A percentile compares a stretch with the other conserved stretches of the same genome.
Evolutionary conservation across 2,113 vertebrate species (phyloP).

Genomic region (Struthio camelus): DNA sequence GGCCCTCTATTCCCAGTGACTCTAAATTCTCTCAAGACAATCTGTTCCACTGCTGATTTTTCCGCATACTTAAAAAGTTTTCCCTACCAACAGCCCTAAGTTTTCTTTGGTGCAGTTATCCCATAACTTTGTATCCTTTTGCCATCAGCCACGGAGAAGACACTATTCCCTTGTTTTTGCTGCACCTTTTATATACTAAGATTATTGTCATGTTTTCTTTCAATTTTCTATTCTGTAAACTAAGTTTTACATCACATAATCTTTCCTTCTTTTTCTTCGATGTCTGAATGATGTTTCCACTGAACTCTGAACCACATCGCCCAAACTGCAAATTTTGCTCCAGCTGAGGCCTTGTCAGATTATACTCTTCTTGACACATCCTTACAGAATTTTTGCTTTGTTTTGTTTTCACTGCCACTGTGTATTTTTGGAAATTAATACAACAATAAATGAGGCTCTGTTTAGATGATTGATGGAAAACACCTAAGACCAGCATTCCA

Average conservation of each 20-base stretch:
- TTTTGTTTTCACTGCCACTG: neutral
- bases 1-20: neutral
- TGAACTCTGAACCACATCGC: neutral
- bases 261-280: neutral
- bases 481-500: neutral
- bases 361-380: too few species aligned
- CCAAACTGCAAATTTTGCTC: too few species aligned
- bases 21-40: neutral
- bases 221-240: neutral
- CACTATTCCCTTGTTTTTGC: neutral
- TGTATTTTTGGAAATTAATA: too few species aligned
- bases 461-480: too few species aligned
- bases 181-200: neutral
- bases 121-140: neutral
- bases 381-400: too few species aligned
- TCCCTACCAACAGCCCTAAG: neutral
- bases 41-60: neutral
- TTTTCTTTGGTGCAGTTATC: neutral
- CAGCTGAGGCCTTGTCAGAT: too few species aligned
- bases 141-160: rapidly evolving
- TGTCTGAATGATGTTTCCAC: neutral
- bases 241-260: neutral
- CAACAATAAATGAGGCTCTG: too few species aligned
- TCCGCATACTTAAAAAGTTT: neutral
- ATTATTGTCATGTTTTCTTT: neutral